Evolutionary conservation across 2,888 invertebrate genomes (phyloP).

Genomic region (Ectemnius cavifrons): DNA sequence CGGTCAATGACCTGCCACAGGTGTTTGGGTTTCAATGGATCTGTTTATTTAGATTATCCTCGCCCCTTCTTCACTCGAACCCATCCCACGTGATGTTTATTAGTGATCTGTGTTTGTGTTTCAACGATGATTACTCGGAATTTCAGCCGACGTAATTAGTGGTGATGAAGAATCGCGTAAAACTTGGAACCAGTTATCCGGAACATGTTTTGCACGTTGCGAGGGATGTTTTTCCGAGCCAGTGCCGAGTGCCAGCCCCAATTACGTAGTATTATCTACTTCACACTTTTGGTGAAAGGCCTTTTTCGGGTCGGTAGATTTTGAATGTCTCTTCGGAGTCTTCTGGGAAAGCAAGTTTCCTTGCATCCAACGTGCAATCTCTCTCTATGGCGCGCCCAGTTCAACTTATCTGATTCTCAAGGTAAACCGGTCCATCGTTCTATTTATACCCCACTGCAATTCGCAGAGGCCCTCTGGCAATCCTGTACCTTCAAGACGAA

Average conservation of each 20-base stretch:
- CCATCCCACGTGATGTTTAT: background rate
- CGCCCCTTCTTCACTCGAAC: no score
- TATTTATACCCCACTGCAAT: no score
- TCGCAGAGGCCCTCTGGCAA: no score
- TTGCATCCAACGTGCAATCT: background rate
- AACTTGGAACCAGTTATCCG: background rate
- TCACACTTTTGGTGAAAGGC: background rate
- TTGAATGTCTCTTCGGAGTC: background rate
- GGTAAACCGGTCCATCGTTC: no score
- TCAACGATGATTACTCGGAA: background rate
- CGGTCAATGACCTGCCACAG: background rate
- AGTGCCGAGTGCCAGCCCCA: background rate
- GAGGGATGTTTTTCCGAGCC: conserved; percentile 17
- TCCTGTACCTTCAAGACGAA: no score
- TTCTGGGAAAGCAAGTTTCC: background rate
- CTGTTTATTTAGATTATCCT: background rate
- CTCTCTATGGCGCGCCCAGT: no score
- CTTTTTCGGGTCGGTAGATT: background rate
- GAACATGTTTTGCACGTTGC: conserved; percentile 13
- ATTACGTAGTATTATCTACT: background rate
- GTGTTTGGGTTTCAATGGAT: background rate
- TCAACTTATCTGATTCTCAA: no score
- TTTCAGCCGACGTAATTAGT: conserved; percentile 6
- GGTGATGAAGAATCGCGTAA: background rate
- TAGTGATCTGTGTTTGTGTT: background rate